Evolutionary conservation across 2,888 invertebrate species (phyloP).

Genomic region (Gymnocheta viridis): DNA sequence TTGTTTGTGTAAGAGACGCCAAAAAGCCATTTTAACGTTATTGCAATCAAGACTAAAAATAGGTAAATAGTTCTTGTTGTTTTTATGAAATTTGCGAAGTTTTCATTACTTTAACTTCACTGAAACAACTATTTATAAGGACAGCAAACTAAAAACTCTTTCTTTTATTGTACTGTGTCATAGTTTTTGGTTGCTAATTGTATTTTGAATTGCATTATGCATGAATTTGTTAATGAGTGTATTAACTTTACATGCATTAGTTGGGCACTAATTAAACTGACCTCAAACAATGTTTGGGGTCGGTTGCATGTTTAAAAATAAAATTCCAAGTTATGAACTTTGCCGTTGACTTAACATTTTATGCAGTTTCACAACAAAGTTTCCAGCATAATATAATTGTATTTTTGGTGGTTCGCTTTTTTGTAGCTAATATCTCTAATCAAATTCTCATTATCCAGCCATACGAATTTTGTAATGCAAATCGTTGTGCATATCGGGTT

Average conservation of each 20-base stretch:
- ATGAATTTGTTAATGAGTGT: slow-evolving; percentile 45
- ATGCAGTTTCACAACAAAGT: background rate
- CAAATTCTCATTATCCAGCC: background rate
- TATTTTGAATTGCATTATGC: background rate
- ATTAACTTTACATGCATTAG: slow-evolving; percentile 32
- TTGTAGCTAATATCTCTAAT: background rate
- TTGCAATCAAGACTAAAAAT: no score
- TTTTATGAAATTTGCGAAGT: no score
- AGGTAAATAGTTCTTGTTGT: no score
- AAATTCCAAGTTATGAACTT: background rate
- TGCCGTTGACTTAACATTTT: background rate
- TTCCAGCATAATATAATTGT: background rate
- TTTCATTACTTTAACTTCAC: no score
- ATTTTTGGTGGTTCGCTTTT: background rate
- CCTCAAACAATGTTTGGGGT: slow-evolving; percentile 29
- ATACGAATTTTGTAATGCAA: background rate
- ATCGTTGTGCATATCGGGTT: background rate
- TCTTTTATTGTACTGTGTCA: background rate
- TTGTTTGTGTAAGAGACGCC: no score
- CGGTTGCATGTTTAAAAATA: background rate
- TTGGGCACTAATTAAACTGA: slow-evolving; percentile 18
- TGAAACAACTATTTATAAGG: no score
- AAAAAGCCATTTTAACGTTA: no score
- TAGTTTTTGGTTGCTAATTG: background rate
- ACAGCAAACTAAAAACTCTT: background rate